Evolutionary conservation across 2,888 invertebrate species (phyloP).

Genomic region (Lamellibrachia columna): DNA sequence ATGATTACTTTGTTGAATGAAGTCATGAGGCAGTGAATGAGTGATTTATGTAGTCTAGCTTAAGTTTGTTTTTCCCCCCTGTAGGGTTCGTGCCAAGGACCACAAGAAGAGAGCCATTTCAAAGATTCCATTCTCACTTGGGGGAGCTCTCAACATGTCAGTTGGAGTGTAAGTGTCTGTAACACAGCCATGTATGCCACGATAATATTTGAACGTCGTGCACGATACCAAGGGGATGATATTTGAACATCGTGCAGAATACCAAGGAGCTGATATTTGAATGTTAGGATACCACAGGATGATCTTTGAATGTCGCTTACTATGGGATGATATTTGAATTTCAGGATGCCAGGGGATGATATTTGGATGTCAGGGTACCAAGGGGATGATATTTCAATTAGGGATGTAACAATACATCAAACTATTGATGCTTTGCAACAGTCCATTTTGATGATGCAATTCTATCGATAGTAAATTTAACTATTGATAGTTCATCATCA

Average conservation of each 20-base stretch:
- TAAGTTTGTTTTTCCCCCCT: constrained; percentile 38
- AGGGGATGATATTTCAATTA: no score
- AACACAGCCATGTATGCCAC: background rate
- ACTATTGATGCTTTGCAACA: no score
- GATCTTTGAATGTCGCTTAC: background rate
- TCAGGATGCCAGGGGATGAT: background rate
- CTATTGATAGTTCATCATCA: no score
- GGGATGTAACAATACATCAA: no score
- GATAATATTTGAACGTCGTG: background rate
- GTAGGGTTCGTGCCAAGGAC: constrained; percentile 72
- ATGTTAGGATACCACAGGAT: background rate
- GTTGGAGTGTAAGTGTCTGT: constrained; percentile 72
- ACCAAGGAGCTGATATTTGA: background rate
- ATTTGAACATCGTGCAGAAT: background rate
- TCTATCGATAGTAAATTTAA: no score
- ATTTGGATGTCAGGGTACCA: no score
- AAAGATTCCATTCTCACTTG: constrained; percentile 72
- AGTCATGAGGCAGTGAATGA: background rate
- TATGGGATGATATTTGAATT: background rate
- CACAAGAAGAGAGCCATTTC: constrained; percentile 74
- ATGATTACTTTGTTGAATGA: background rate
- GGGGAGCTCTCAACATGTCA: constrained; percentile 70
- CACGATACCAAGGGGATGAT: background rate
- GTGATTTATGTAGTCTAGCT: background rate
- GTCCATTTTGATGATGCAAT: no score